These are phyloP conservation scores for Elegia similella DNA, from an alignment of 2,888 invertebrate genomes.

Conservation along the genomic window DNA sequence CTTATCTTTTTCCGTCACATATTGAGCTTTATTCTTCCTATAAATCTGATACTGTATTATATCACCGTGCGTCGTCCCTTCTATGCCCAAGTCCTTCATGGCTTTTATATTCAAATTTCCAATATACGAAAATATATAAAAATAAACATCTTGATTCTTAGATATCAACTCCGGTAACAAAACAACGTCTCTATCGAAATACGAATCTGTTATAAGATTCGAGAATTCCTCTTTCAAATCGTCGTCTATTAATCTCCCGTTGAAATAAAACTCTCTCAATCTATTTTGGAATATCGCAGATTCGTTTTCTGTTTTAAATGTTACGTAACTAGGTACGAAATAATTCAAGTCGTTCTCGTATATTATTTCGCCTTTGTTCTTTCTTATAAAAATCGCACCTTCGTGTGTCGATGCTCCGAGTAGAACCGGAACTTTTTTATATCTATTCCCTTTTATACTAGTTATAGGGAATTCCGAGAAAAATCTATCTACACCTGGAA, in stretches of 20 bases:
- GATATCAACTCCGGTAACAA: conserved; percentile 44
- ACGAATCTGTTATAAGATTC: conserved; percentile 50
- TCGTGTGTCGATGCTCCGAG: conserved; percentile 52
- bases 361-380: conserved; percentile 42
- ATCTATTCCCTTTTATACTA: conserved; percentile 41
- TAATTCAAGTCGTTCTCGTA: conserved; percentile 49
- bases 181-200: conserved; percentile 49
- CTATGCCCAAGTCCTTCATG: conserved; percentile 51
- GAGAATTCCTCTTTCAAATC: conserved; percentile 42
- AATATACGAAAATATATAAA: conserved; percentile 52
- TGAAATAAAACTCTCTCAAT: conserved; percentile 52
- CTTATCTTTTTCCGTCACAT: conserved; percentile 41
- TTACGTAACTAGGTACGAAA: conserved; percentile 50
- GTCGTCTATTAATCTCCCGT: conserved; percentile 35
- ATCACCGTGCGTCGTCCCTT: conserved; percentile 65
- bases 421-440: conserved; percentile 51
- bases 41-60: conserved; percentile 64
- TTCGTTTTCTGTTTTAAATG: conserved; percentile 35
- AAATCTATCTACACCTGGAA: conserved; percentile 49
- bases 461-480: conserved; percentile 50
- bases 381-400: conserved; percentile 52
- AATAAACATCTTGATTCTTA: conserved; percentile 39
- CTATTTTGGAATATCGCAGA: conserved; percentile 33
- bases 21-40: conserved; percentile 48
- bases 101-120: conserved; percentile 59